These are phyloP conservation scores for Bemisia tabaci DNA, from an alignment of 1,140 invertebrate species.

Conservation along the genomic window DNA sequence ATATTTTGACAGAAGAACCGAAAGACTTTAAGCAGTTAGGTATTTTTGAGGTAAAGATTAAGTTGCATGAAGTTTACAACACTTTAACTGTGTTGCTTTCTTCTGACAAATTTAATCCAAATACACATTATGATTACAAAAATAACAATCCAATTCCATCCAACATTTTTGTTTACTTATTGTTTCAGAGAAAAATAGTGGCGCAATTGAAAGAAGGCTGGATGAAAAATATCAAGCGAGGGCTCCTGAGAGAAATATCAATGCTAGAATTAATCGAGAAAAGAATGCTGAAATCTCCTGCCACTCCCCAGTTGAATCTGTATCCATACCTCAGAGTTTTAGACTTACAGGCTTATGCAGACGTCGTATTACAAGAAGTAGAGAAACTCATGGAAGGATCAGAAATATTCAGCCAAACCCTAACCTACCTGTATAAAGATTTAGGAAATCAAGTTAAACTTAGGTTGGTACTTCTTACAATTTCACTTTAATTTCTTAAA, in stretches of 20 bases:
- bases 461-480: constrained; percentile 8
- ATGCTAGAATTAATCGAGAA: constrained; percentile 38
- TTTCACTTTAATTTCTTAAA: constrained; percentile 4
- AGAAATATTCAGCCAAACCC: constrained; percentile 59
- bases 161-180: too few relatives aligned
- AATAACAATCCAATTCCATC: too few relatives aligned
- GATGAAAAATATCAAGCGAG: constrained; percentile 39
- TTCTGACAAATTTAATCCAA: too few relatives aligned
- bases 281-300: constrained; percentile 30
- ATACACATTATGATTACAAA: too few relatives aligned
- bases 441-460: constrained; percentile 48
- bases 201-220: constrained; percentile 47
- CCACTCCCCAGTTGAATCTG: constrained; percentile 36
- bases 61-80: too few relatives aligned
- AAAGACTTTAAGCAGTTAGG: too few relatives aligned
- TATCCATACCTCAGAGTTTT: constrained; percentile 62
- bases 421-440: constrained; percentile 44
- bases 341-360: constrained; percentile 45
- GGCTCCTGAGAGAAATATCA: constrained; percentile 51
- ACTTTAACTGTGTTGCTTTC: too few relatives aligned
- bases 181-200: constrained; percentile 38
- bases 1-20: too few relatives aligned
- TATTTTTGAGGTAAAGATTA: too few relatives aligned
- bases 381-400: constrained; percentile 53
- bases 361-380: constrained; percentile 48